Evolutionary conservation across 2,797 vertebrate genomes (phyloP).

Genomic region (Channallabes apus): DNA sequence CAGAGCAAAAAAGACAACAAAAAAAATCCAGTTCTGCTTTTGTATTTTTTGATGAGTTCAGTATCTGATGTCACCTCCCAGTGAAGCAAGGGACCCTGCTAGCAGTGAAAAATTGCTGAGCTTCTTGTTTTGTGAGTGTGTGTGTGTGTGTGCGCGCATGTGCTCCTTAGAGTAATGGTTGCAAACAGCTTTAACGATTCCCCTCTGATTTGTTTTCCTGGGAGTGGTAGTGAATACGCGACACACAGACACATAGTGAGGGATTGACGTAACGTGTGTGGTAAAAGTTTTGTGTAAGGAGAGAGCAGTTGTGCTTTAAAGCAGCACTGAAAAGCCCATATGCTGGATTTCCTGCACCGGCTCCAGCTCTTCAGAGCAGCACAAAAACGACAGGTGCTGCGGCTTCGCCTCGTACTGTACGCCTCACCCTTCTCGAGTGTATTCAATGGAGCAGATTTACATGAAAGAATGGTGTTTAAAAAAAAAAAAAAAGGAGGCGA

Average conservation of each 20-base stretch:
- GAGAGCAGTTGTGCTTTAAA: slow-evolving; percentile 28
- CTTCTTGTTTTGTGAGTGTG: slow-evolving; percentile 25
- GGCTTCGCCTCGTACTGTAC: slow-evolving; percentile 42
- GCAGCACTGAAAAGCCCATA: slow-evolving; percentile 46
- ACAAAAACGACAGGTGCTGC: slow-evolving; percentile 42
- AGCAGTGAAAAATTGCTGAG: slow-evolving; percentile 18
- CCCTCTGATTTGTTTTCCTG: slow-evolving; percentile 49
- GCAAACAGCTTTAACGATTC: slow-evolving; percentile 55
- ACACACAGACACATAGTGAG: slow-evolving; percentile 14
- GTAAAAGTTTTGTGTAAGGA: slow-evolving; percentile 36
- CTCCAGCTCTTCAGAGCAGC: slow-evolving; percentile 21
- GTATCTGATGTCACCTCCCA: slow-evolving; percentile 33
- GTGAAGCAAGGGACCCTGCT: background rate
- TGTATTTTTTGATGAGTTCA: slow-evolving; percentile 9
- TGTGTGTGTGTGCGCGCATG: background rate
- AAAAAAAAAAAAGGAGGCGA: background rate
- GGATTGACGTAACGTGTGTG: slow-evolving; percentile 22
- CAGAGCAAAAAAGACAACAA: background rate
- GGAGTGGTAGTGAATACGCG: slow-evolving; percentile 27
- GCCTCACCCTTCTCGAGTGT: slow-evolving; percentile 27
- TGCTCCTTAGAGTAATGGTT: slow-evolving; percentile 24
- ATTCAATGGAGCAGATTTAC: slow-evolving; percentile 46
- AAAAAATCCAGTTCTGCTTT: slow-evolving; percentile 35
- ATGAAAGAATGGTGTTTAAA: slow-evolving; percentile 44
- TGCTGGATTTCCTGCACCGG: slow-evolving; percentile 43